A percentile compares a stretch with the other conserved stretches of the same genome.
Evolutionary conservation across 2,113 vertebrate species (phyloP).

Genomic region (Proterorhinus semilunaris): DNA sequence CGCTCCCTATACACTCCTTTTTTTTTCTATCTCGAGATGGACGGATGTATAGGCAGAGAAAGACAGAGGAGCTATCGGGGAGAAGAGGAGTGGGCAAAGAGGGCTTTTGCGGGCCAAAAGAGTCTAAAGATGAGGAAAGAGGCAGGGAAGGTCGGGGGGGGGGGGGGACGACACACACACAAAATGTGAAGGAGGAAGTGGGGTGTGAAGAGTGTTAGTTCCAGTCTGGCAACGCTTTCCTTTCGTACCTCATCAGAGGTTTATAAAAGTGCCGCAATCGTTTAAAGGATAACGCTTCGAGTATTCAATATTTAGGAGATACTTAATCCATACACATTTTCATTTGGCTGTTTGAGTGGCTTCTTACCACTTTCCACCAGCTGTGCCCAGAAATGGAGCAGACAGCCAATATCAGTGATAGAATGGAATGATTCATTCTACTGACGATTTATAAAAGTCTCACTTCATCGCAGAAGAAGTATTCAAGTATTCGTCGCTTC

Average conservation of each 20-base stretch:
- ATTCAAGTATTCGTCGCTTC: too few relatives aligned
- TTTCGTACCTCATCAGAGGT: slow-evolving; percentile 59
- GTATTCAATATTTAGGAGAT: too few relatives aligned
- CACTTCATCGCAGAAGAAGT: too few relatives aligned
- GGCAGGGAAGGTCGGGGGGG: slow-evolving; percentile 27
- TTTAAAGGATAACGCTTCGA: too few relatives aligned
- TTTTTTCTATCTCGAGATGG: slow-evolving; percentile 43
- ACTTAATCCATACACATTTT: too few relatives aligned
- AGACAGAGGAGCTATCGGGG: slow-evolving; percentile 31
- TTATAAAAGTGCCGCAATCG: slow-evolving; percentile 49
- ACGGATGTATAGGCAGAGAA: slow-evolving; percentile 29
- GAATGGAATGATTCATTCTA: too few relatives aligned
- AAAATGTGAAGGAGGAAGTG: slow-evolving; percentile 47
- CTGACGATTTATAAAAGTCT: too few relatives aligned
- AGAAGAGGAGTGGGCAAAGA: slow-evolving; percentile 33
- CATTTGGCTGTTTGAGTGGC: too few relatives aligned
- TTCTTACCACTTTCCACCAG: too few relatives aligned
- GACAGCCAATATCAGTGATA: too few relatives aligned
- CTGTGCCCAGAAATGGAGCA: too few relatives aligned
- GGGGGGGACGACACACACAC: slow-evolving; percentile 32
- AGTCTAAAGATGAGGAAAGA: slow-evolving; percentile 33
- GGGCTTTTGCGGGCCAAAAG: slow-evolving; percentile 62
- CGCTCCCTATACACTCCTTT: slow-evolving; percentile 42
- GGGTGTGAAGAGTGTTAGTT: slow-evolving; percentile 65
- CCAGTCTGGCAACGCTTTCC: slow-evolving; percentile 57